Evolutionary conservation across 2,113 vertebrate species (phyloP).

Genomic region (Paradoxurus hermaphroditus): DNA sequence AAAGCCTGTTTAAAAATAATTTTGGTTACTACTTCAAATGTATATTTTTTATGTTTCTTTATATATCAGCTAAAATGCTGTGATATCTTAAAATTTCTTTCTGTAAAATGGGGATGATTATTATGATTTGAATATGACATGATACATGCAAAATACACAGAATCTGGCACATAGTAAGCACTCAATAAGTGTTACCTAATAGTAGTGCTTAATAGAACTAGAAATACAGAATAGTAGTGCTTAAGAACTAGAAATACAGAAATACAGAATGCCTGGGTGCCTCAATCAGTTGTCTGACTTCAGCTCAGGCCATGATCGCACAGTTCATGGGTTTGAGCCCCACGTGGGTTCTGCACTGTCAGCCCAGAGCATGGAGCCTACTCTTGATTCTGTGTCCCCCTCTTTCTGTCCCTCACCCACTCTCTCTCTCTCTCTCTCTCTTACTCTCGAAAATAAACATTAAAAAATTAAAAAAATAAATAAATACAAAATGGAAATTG

Average conservation of each 20-base stretch:
- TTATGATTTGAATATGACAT: not conserved
- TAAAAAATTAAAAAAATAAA: too few relatives aligned
- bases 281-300: too few relatives aligned
- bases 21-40: not conserved
- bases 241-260: not conserved
- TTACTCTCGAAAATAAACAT: too few relatives aligned
- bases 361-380: too few relatives aligned
- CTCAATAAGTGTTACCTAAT: not conserved
- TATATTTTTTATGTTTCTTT: not conserved
- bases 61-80: not conserved
- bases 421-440: too few relatives aligned
- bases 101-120: not conserved
- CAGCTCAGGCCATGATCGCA: too few relatives aligned
- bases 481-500: not conserved
- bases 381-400: too few relatives aligned
- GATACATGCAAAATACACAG: not conserved
- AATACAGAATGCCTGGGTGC: too few relatives aligned
- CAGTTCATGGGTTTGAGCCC: too few relatives aligned
- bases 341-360: too few relatives aligned
- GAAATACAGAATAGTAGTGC: not conserved
- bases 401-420: too few relatives aligned
- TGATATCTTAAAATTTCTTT: not conserved
- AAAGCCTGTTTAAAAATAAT: not conserved
- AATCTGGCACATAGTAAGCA: not conserved
- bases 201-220: not conserved